Base-by-base conservation (phyloP, 2,797 vertebrate genomes). In the Ctenopoma multispine region DNA sequence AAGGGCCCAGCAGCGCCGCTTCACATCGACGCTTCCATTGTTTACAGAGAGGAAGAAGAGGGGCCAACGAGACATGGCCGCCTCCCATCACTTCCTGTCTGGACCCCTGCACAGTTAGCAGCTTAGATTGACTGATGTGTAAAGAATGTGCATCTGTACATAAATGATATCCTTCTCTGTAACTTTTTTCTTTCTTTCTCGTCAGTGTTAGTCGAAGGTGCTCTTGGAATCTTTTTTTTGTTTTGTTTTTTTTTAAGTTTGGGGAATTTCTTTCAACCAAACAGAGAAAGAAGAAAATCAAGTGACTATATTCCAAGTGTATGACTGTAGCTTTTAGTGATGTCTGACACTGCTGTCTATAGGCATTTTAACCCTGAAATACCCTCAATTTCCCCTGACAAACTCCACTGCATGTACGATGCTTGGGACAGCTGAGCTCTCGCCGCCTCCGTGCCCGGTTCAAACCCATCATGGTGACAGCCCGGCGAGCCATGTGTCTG, bases 81-180 rank as follows among this genome's bases (percentile, higher is more conserved):
- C 49, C 44, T 54, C 72, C 36, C 53, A 27, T 63, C 72, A 48
- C 72, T 81, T 84, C 59, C 71, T 68, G 77, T 83, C 79, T 75
- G 71, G 71, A 74, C 80, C 69, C 53, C 49, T 24, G 5, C 2
- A 18, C 47, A 24, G 76, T 87, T 85, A 89, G 90, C 88, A 77
- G 88, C 71, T 79, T 40, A 75, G 67, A 87, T 62, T 77, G 81
- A 89, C 89, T 93, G 91, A 92, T 90, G 90, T 97, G 95, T 96
- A 95, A 96, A 97, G 94, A 96, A 95, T 96, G 95, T 97, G 93
- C 95, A 95, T 96, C 94, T 98, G 95, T 97, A 98, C 90, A 97
- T 96, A 97, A 93, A 78, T 92, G 82, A 92, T 89, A 17, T 90
- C 88, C 93, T 90, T 93, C 83, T 88, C 78, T 79, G 91, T 94